A percentile compares a stretch with the other conserved stretches of the same genome.
These are phyloP conservation scores for Morone saxatilis DNA, from an alignment of 2,113 vertebrate genomes.

Conservation along the genomic window DNA sequence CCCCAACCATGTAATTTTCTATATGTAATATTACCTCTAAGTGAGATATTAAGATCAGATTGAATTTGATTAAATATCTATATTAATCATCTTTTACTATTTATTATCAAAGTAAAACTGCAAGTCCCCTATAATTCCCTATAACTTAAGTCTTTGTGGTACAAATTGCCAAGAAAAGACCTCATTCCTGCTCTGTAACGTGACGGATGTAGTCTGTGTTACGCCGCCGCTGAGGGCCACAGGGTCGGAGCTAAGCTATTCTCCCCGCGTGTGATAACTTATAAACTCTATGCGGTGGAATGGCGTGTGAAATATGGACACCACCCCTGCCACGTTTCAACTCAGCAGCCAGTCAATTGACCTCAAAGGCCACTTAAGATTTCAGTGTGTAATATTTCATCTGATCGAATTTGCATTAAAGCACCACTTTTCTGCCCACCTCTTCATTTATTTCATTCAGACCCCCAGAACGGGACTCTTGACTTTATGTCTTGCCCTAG, in stretches of 20 bases:
- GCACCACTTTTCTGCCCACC: slow-evolving; percentile 61
- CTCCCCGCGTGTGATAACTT: slow-evolving; percentile 58
- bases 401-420: slow-evolving; percentile 78
- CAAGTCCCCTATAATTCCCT: slow-evolving; percentile 19
- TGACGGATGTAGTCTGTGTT: slow-evolving; percentile 54
- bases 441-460: slow-evolving; percentile 77
- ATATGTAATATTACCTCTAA: slow-evolving; percentile 43
- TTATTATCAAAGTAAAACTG: slow-evolving; percentile 33
- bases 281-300: slow-evolving; percentile 58
- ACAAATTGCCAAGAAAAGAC: slow-evolving; percentile 32
- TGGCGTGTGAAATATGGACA: slow-evolving; percentile 76
- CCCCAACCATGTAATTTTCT: slow-evolving; percentile 52
- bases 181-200: slow-evolving; percentile 19
- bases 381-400: slow-evolving; percentile 81
- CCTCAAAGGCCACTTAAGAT: slow-evolving; percentile 80
- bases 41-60: slow-evolving; percentile 35
- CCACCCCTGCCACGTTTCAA: slow-evolving; percentile 56
- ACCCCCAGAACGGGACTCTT: slow-evolving; percentile 40
- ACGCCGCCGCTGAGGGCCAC: slow-evolving; percentile 27
- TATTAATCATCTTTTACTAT: slow-evolving; percentile 46
- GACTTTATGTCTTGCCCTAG: slow-evolving; percentile 46
- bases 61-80: slow-evolving; percentile 52
- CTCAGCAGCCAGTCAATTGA: slow-evolving; percentile 77
- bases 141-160: slow-evolving; percentile 24
- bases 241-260: slow-evolving; percentile 57